phyloP scores from a whole-genome alignment of 92 coral and sea anemone species.

The Zoanthus sociatus region DNA sequence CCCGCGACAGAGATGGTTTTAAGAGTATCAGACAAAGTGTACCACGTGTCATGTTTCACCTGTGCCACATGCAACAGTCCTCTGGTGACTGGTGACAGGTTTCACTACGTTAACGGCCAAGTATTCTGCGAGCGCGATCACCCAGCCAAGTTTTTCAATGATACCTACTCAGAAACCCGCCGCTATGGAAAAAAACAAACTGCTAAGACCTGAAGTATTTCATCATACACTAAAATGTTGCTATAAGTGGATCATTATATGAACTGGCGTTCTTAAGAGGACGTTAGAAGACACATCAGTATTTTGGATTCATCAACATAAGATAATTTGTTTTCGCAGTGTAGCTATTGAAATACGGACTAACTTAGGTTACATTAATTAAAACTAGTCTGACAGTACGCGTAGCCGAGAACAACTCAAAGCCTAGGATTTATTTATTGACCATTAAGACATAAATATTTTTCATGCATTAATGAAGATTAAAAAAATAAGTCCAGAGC shows the following conservation, averaged over 20 bases:
- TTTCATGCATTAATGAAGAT: too few species aligned
- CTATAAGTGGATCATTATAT: background rate
- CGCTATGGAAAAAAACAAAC: slow-evolving; percentile 26
- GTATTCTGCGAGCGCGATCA: slow-evolving; percentile 64
- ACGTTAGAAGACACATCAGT: background rate
- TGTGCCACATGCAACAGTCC: slow-evolving; percentile 62
- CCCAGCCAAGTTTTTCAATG: slow-evolving; percentile 37
- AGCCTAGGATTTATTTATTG: too few species aligned
- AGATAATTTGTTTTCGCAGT: too few species aligned
- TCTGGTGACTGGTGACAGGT: slow-evolving; percentile 63
- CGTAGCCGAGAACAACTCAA: too few species aligned
- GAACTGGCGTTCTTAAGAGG: background rate
- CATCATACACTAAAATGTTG: background rate
- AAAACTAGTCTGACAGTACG: too few species aligned
- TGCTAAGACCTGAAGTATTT: slow-evolving; percentile 20
- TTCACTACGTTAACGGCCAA: slow-evolving; percentile 65
- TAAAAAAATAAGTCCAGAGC: too few species aligned
- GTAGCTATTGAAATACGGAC: too few species aligned
- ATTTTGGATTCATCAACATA: background rate
- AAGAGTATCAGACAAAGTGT: slow-evolving; percentile 66
- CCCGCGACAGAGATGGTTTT: slow-evolving; percentile 69
- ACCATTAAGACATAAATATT: too few species aligned
- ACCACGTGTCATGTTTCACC: slow-evolving; percentile 65
- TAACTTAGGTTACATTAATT: too few species aligned
- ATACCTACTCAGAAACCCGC: background rate